Conservation (phyloP, 2,888 invertebrate genomes). For the Hirudinaria manillensis region DNA sequence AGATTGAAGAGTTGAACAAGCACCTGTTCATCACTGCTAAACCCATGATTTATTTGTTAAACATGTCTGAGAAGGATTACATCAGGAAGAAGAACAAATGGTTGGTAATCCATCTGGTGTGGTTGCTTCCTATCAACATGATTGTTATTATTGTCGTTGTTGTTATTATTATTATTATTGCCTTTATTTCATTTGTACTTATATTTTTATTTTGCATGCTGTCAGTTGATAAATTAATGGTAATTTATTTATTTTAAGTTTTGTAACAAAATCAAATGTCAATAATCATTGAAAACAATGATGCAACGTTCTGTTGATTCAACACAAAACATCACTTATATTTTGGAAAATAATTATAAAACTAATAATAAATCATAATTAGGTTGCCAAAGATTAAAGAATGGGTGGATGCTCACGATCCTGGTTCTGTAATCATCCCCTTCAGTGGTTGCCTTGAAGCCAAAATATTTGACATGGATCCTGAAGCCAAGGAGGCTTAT, state of each 20-base stretch:
- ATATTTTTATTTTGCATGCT: background rate
- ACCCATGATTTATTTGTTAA: constrained; percentile 91
- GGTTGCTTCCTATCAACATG: background rate
- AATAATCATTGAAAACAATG: constrained; percentile 13
- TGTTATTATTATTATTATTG: no score
- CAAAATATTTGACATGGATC: constrained; percentile 67
- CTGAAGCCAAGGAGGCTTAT: constrained; percentile 62
- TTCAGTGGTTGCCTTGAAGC: constrained; percentile 89
- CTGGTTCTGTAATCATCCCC: constrained; percentile 85
- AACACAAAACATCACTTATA: no score
- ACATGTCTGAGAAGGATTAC: constrained; percentile 94
- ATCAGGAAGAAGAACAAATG: constrained; percentile 97
- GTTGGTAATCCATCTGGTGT: constrained; percentile 58
- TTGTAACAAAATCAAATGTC: background rate
- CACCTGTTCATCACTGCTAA: constrained; percentile 93
- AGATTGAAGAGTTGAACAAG: constrained; percentile 93
- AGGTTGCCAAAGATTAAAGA: constrained; percentile 94
- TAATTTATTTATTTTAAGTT: background rate
- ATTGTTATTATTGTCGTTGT: no score
- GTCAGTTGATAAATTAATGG: no score
- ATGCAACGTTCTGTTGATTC: background rate
- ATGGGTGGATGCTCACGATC: constrained; percentile 95
- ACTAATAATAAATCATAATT: constrained; percentile 31
- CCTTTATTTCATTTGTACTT: no score
- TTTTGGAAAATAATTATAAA: background rate